Evolutionary conservation across 2,797 vertebrate genomes (phyloP), one percentile per base, ranked within the genome.

Genomic region (Ceyx erithaca): DNA sequence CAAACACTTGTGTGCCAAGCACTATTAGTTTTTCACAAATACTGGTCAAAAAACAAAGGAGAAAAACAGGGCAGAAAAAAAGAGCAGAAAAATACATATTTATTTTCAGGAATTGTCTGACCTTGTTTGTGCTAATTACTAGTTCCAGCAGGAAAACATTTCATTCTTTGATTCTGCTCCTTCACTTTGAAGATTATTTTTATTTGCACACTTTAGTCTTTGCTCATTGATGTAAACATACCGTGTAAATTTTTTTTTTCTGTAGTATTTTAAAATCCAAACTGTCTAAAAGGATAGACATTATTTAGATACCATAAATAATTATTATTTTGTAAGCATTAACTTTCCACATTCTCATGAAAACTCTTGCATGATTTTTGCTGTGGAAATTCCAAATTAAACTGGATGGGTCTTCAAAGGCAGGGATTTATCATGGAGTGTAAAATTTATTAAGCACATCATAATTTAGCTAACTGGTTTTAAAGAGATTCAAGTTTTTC

Each of bases 21-120:
- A 90, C 46, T 49, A 7, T 11, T 78, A 91, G 75, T 67, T 90
- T 91, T 58, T 76, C 41, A 89, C 88, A 95, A 95, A 95, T 90
- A 84, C 43, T 61, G 19, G 33, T 92, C 64, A 80, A 96, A 95
- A 92, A 91, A 90, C 76, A 94, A 77, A 80, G 28, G 26, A 41
- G 28, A 31, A 35, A 84, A 88, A 55, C 75, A 80, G 37, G 14
- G 37, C 37, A 40, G 37, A 40, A 40, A 40, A 40, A 40, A 40
- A 14, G 14, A 40, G 62, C 69, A 76, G 31, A 28, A 52, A 61
- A 92, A 80, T 81, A 43, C n/a, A 16, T 57, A 30, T 94, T 93
- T 94, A 87, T 95, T 92, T 95, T 77, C 64, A 75, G 76, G 41
- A 49, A 55, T 87, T 97, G 43, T 96, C 91, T 97, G 97, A 86